Evolutionary conservation across 1,140 invertebrate species (phyloP).

Genomic region (Popillia japonica): DNA sequence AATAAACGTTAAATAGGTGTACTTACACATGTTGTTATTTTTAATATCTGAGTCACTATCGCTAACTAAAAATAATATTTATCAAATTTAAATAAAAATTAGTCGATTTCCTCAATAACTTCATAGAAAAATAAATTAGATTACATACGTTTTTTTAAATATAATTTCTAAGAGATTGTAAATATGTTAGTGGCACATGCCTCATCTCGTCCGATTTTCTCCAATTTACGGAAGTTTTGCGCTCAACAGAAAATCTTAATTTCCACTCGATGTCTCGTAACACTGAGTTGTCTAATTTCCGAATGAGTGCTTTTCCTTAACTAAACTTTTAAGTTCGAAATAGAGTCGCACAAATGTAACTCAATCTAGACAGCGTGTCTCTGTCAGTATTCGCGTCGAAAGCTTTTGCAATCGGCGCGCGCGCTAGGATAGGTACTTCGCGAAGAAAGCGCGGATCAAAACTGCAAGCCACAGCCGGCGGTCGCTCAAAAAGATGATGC

Average conservation of each 20-base stretch:
- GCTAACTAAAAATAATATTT: too few species aligned
- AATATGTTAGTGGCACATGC: too few species aligned
- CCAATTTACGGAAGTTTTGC: not conserved
- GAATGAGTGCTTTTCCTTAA: not conserved
- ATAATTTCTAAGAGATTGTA: too few species aligned
- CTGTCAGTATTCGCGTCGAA: not conserved
- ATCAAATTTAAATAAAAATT: too few species aligned
- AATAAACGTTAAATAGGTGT: too few species aligned
- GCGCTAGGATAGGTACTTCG: conserved; percentile 8
- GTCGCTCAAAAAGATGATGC: conserved; percentile 17
- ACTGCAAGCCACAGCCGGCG: conserved; percentile 1
- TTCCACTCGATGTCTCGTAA: not conserved
- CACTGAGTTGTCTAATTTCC: not conserved
- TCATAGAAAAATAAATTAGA: too few species aligned
- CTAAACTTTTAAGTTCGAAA: not conserved
- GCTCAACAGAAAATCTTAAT: not conserved
- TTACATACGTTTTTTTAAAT: too few species aligned
- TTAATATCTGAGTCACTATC: too few species aligned
- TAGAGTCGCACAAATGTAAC: not conserved
- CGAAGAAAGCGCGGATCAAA: conserved; percentile 8
- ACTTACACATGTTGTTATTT: too few species aligned
- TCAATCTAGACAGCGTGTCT: conserved; percentile 2
- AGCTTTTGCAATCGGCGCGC: not conserved
- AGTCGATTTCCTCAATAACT: too few species aligned
- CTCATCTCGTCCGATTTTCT: too few species aligned